Evolutionary conservation across 2,888 invertebrate genomes (phyloP), one percentile per base, ranked within the genome.

Genomic region (Prostheceraeus crozeri): DNA sequence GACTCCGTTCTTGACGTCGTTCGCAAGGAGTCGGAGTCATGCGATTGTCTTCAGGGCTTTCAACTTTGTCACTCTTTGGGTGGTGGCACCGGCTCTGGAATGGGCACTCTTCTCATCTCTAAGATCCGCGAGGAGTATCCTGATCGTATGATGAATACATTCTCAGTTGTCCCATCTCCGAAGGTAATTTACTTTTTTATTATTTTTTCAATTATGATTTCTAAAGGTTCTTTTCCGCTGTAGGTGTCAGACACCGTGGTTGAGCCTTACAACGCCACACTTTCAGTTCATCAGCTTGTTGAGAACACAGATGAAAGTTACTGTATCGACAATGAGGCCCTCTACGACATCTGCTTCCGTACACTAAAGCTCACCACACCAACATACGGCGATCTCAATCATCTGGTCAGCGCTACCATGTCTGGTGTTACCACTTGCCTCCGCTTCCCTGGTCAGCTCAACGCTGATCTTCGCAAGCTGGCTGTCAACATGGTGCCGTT

Each of bases 61-160:
- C 62, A 63, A 56, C 21, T 63, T 19, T 56, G 54, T 6, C 63
- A 63, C 36, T 87, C 87, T 0, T 79, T 87, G 21, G 86, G 87
- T 6, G 54, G 54, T 16, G 54, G 54, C 8, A 54, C 54, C 6
- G 54, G 54, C 21, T 46, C 45, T 8, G 54, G 54, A 14, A 46
- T 54, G 45, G 54, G 54, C 31, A 54, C 54, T 11, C 21, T 54
- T 16, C 33, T 54, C n/a, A 35, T 54, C 11, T n/a, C 14, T 11
- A 54, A 54, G 19, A 54, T 54, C 16, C 35, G 54, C 4, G 54
- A 54, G 21, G 54, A 54, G 46, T 54, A 16, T 54, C 36, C 54
- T 4, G 72, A 72, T 66, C 66, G 72, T 55, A 93, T 93, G 71
- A 93, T 93, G 91, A 89, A 88, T 82, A 91, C 91, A 75, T 91